Base-by-base conservation (phyloP, 2,113 vertebrate genomes). In the Pedionomus torquatus region DNA sequence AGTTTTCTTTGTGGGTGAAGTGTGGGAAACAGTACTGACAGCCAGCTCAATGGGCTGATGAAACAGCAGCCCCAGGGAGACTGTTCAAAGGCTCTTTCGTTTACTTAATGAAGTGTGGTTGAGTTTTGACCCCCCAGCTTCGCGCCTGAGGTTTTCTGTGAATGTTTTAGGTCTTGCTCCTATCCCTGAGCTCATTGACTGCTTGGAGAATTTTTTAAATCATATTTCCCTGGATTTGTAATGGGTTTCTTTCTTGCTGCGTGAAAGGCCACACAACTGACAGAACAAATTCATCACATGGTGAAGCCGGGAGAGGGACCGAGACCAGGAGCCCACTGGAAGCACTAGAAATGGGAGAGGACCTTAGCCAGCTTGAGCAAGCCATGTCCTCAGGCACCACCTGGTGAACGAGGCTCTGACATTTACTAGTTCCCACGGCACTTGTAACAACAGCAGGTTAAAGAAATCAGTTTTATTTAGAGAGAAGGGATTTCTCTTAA, bases 401-500 rank as follows among this genome's bases (percentile, higher is more conserved):
- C 44, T 43, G 52, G n/a, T 76, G 80, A 94, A 33, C 16, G 46
- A 21, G 4, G 26, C 63, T 85, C 18, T 25, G 14, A 49, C 54
- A 37, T 57, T 76, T 77, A 87, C 57, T 44, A 46, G 52, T 60
- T 93, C 58, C 49, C 26, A 15, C 3, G 8, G 82, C 33, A 31
- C n/a, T 65, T 75, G 30, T 30, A 80, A 85, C 83, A 95, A 87
- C 52, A 81, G 63, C 44, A 35, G 14, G 15, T 69, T 89, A 94
- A 89, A 95, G 77, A 95, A 96, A 94, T 44, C 57, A 18, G 13
- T 85, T 97, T 97, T 96, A 95, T 96, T 96, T 49, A 41, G 81
- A 69, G 72, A 87, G 72, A 78, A 80, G 52, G 35, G 51, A 75
- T 44, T 95, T 60, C 14, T 61, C 58, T 87, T 80, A 54, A 89